These are phyloP conservation scores for Myioborus melanocephalus DNA, from an alignment of 2,797 vertebrate species.

Conservation along the genomic window DNA sequence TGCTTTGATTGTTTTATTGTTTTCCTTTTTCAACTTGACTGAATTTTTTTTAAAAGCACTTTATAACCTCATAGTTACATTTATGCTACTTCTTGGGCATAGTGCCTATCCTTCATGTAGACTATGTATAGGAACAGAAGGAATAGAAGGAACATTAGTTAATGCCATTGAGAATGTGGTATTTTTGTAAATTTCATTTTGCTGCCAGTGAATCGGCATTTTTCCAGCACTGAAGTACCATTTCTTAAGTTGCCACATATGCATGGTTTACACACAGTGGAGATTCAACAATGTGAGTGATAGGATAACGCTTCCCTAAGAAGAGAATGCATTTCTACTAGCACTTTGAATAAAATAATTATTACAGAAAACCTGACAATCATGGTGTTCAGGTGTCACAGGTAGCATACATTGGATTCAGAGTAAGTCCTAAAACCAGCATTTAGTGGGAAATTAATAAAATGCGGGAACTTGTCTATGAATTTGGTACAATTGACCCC, in stretches of 20 bases:
- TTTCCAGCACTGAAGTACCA: neutral
- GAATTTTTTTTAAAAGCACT: neutral
- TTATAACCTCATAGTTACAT: neutral
- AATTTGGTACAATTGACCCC: neutral
- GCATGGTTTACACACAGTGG: neutral
- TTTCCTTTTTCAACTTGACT: neutral
- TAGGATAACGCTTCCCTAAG: neutral
- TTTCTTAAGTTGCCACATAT: neutral
- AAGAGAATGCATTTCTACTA: neutral
- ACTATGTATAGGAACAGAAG: neutral
- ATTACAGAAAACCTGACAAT: neutral
- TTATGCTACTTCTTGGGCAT: neutral
- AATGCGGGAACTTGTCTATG: neutral
- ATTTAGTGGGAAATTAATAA: neutral
- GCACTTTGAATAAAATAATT: neutral
- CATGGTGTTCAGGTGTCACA: accelerated
- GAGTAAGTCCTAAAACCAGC: neutral
- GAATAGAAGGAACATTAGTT: neutral
- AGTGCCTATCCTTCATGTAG: neutral
- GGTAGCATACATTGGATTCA: neutral
- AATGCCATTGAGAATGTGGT: neutral
- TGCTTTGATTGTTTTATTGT: neutral
- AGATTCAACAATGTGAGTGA: neutral
- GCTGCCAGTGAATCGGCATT: neutral
- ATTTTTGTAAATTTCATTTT: neutral